A percentile compares a stretch with the other conserved stretches of the same genome.
Conservation (phyloP, 2,888 invertebrate genomes). For the Apeira syringaria region DNA sequence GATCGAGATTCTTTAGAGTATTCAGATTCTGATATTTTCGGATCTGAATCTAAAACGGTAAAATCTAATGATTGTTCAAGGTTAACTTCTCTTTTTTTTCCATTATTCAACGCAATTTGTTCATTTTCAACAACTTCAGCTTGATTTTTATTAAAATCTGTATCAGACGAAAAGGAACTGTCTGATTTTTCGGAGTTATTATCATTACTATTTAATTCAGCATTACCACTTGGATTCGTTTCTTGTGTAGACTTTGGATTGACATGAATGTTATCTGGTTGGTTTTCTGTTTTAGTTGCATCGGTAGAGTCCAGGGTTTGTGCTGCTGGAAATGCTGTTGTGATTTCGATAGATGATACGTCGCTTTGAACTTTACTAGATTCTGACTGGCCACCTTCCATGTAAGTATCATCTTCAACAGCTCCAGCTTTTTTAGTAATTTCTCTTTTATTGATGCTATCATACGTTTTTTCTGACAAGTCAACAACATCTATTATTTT, state of each 20-base stretch:
- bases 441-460: conserved; percentile 64
- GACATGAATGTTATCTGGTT: conserved; percentile 39
- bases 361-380: conserved; percentile 56
- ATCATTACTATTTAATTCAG: conserved; percentile 36
- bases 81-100: conserved; percentile 66
- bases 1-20: conserved; percentile 40
- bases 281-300: conserved; percentile 41
- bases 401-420: conserved; percentile 59
- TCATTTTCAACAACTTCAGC: conserved; percentile 35
- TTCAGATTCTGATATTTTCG: conserved; percentile 38
- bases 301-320: conserved; percentile 44
- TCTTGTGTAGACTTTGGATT: conserved; percentile 44
- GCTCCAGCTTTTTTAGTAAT: conserved; percentile 73
- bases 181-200: conserved; percentile 38
- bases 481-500: conserved; percentile 60
- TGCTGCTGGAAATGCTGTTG: conserved; percentile 41
- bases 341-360: conserved; percentile 42
- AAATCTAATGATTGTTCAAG: conserved; percentile 37
- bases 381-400: conserved; percentile 60
- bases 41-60: conserved; percentile 37
- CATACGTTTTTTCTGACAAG: conserved; percentile 30
- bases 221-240: conserved; percentile 41
- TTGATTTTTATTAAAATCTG: conserved; percentile 36
- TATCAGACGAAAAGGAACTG: conserved; percentile 28
- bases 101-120: conserved; percentile 46